Evolutionary conservation across 2,888 invertebrate species (phyloP).

Genomic region (Aleiodes alternator): DNA sequence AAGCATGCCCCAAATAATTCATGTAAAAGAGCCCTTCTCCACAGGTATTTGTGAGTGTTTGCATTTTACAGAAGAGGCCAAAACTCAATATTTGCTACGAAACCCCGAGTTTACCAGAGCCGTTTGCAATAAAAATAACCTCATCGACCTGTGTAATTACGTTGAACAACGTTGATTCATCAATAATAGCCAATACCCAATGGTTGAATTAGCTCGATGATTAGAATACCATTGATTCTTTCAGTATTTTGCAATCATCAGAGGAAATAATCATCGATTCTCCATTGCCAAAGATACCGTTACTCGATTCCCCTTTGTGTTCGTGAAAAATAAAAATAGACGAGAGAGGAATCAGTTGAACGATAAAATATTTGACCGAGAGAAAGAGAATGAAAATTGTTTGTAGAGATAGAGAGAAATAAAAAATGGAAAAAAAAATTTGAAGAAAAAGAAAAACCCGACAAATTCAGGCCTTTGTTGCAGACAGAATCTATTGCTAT

Average conservation of each 20-base stretch:
- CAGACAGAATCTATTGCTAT: background rate
- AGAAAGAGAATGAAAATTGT: background rate
- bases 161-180: conserved; percentile 1
- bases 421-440: background rate
- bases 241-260: background rate
- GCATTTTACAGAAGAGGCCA: no score
- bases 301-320: no score
- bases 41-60: no score
- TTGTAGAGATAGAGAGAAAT: background rate
- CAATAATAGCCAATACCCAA: background rate
- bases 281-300: conserved; percentile 1
- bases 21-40: no score
- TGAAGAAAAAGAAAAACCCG: background rate
- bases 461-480: background rate
- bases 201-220: conserved; percentile 15
- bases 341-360: no score
- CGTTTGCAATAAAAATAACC: conserved; percentile 22
- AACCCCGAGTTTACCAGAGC: background rate
- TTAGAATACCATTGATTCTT: conserved; percentile 2
- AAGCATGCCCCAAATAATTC: no score
- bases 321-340: no score
- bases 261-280: conserved; percentile 6
- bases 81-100: no score
- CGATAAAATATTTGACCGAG: no score
- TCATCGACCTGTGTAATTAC: conserved; percentile 27